A percentile compares a stretch with the other conserved stretches of the same genome.
Evolutionary conservation across 2,113 vertebrate genomes (phyloP).

Genomic region (Tamias sibiricus): DNA sequence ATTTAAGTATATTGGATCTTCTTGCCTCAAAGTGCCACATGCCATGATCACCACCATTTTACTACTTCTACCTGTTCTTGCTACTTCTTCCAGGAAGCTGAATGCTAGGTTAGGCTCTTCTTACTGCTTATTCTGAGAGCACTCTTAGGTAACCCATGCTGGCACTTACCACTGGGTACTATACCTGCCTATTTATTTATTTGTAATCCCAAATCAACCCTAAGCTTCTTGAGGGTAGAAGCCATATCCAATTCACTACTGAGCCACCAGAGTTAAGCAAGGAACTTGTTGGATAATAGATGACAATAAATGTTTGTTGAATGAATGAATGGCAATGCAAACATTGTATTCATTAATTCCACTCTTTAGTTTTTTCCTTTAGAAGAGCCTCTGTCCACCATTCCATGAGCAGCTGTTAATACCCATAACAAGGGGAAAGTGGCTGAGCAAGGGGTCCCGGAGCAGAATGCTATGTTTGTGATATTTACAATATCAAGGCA

Average conservation of each 20-base stretch:
- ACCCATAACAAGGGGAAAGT: not conserved
- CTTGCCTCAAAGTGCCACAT: not conserved
- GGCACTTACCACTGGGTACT: not conserved
- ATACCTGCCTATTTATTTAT: not conserved
- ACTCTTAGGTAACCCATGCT: not conserved
- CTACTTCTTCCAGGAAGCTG: not conserved
- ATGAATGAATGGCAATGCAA: not conserved
- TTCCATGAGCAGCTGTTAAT: not conserved
- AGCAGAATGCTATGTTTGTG: not conserved
- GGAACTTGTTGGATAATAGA: not conserved
- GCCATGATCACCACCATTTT: not conserved
- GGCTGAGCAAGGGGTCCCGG: not conserved
- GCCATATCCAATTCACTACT: not conserved
- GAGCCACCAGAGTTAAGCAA: not conserved
- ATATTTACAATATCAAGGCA: not conserved
- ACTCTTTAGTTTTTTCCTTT: not conserved
- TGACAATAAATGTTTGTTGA: slow-evolving; percentile 2
- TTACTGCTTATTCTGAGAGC: not conserved
- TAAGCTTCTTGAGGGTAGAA: not conserved
- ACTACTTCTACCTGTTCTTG: not conserved
- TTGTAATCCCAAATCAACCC: not conserved
- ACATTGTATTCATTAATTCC: not conserved
- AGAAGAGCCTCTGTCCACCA: not conserved
- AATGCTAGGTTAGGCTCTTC: not conserved
- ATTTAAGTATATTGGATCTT: not conserved